Percentiles rank a stretch among this genome's conserved stretches.
Evolutionary conservation across 2,797 vertebrate genomes (phyloP).

Genomic region (Steatocranus sp.): DNA sequence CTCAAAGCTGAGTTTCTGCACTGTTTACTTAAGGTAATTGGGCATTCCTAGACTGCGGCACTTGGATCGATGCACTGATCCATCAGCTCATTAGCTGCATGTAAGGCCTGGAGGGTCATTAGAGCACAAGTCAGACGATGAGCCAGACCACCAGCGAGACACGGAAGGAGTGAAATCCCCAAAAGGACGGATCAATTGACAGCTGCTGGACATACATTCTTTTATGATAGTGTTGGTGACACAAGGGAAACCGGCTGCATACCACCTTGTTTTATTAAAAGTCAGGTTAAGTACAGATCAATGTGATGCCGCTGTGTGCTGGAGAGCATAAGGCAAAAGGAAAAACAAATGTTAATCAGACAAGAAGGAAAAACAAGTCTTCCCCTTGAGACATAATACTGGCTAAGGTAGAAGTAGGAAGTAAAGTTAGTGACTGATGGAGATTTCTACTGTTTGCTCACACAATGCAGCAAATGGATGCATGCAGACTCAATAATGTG

Average conservation of each 20-base stretch:
- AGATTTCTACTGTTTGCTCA: neutral
- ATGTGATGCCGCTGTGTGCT: conserved; percentile 28
- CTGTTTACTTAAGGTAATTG: conserved; percentile 74
- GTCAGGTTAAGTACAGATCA: conserved; percentile 51
- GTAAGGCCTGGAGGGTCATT: conserved; percentile 59
- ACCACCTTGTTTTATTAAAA: conserved; percentile 64
- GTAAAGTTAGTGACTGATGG: neutral
- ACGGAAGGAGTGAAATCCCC: conserved; percentile 30
- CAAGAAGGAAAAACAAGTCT: conserved; percentile 1
- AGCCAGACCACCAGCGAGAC: conserved; percentile 50
- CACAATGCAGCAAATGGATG: neutral
- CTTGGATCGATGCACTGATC: conserved; percentile 67
- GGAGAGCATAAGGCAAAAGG: conserved; percentile 6
- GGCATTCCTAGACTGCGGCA: conserved; percentile 56
- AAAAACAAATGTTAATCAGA: conserved; percentile 39
- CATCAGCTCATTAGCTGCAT: conserved; percentile 70
- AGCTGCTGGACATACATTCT: conserved; percentile 24
- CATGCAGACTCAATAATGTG: neutral
- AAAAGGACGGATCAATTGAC: conserved; percentile 51
- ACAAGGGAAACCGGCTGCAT: conserved; percentile 30
- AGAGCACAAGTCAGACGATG: conserved; percentile 39
- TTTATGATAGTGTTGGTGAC: conserved; percentile 20
- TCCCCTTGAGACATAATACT: neutral
- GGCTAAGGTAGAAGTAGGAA: neutral
- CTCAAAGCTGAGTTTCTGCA: conserved; percentile 34